Percentiles rank a stretch among this genome's conserved stretches.
Evolutionary conservation across 2,888 invertebrate species (phyloP).

Genomic region (Pseudococcus jackbeardsleyi): DNA sequence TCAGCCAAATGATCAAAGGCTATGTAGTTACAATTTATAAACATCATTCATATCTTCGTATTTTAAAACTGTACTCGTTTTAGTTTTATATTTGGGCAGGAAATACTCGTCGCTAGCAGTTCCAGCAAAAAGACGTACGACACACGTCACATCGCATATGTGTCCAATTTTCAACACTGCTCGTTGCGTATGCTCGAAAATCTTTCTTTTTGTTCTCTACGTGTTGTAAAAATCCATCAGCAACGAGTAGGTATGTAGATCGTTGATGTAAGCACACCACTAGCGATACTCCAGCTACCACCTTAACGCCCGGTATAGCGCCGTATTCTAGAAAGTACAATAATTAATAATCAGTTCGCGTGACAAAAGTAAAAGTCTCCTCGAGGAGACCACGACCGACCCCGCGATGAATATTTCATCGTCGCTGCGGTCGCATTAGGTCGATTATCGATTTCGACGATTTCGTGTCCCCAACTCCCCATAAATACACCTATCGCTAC

Average conservation of each 20-base stretch:
- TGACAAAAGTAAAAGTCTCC: constrained; percentile 4
- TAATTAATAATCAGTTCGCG: constrained; percentile 17
- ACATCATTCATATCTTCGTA: neutral
- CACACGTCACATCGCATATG: neutral
- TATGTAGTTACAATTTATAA: no score
- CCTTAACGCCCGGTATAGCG: neutral
- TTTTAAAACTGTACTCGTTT: neutral
- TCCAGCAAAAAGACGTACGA: neutral
- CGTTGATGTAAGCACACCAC: neutral
- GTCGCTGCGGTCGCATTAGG: neutral
- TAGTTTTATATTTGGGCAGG: neutral
- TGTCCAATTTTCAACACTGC: neutral
- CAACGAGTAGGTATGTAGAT: neutral
- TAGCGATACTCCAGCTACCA: neutral
- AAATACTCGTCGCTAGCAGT: neutral
- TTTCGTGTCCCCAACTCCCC: neutral
- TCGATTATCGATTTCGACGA: neutral
- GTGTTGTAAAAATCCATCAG: neutral
- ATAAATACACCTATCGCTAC: neutral
- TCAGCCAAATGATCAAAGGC: no score
- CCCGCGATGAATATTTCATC: neutral
- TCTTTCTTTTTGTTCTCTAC: neutral
- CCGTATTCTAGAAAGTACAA: neutral
- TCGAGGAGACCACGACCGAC: neutral
- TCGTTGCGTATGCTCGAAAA: neutral